Base-by-base conservation (phyloP, 2,113 vertebrate species). In the Mastomys natalensis region DNA sequence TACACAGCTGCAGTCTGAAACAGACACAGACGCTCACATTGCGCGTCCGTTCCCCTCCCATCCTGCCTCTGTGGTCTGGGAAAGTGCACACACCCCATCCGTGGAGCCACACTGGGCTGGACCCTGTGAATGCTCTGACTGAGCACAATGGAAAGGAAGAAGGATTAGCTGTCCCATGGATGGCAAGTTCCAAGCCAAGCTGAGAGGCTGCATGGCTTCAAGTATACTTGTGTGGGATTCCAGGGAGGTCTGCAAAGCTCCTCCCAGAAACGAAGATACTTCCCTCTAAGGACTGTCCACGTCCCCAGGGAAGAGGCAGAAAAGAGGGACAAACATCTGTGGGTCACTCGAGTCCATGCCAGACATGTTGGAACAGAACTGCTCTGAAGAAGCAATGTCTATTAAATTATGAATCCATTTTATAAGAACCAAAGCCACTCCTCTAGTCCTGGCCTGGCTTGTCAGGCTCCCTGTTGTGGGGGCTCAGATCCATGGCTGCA, bases 1-100 rank as follows among this genome's bases (percentile, higher is more conserved):
- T 74, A 92, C 97, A 96, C 97, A 97, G 97, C 94, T 96, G 97
- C 93, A 93, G 93, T 43, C 95, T 51, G 26, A 90, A 94, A 43
- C 70, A 85, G 45, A 96, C 81, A 37, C 90, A 88, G 1, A 72
- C 53, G 22, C 37, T 72, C 73, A 68, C 22, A 37, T 24, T 55
- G 45, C 17, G 22, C n/a, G 37, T 13, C 17, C 26, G 29, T 8
- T 8, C 62, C 37, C 82, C 15, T 0, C 60, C 48, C 31, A 1
- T 55, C 58, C 24, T 29, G 34, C 26, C 19, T 77, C 58, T 76
- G 66, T 24, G 53, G 21, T 66, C 74, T 81, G 88, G 97, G 74
- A 85, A 76, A 88, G 70, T 8, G 2, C 2, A 29, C 70, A 85
- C 34, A n/a, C 92, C 77, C 89, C 74, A 40, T 34, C 87, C 3